These are phyloP conservation scores for Corynorhinus townsendii DNA, from an alignment of 2,113 vertebrate genomes.

Conservation along the genomic window DNA sequence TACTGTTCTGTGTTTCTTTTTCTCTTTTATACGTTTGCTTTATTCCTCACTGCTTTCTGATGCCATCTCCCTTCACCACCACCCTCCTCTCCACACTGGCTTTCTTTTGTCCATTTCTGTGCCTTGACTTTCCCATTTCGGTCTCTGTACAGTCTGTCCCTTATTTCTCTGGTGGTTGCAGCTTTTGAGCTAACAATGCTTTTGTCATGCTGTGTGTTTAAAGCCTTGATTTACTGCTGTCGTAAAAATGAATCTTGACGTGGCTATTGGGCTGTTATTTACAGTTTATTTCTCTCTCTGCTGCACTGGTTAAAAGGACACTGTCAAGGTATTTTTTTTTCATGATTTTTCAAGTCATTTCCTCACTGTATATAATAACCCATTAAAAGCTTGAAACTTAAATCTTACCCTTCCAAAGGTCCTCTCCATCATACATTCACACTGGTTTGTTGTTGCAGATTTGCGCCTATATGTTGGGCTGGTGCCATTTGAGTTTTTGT, in stretches of 20 bases:
- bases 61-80: background rate
- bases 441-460: slow-evolving; percentile 72
- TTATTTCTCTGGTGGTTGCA: slow-evolving; percentile 61
- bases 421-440: slow-evolving; percentile 69
- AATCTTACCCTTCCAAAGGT: slow-evolving; percentile 65
- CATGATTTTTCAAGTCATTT: slow-evolving; percentile 75
- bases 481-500: slow-evolving; percentile 72
- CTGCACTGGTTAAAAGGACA: slow-evolving; percentile 80
- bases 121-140: slow-evolving; percentile 42
- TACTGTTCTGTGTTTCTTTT: slow-evolving; percentile 51
- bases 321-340: slow-evolving; percentile 78
- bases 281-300: slow-evolving; percentile 78
- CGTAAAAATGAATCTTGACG: slow-evolving; percentile 61
- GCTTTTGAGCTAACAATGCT: slow-evolving; percentile 70
- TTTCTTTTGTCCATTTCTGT: slow-evolving; percentile 49
- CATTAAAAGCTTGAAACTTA: slow-evolving; percentile 71
- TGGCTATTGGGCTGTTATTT: slow-evolving; percentile 76
- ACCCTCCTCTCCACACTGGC: background rate
- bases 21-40: slow-evolving; percentile 49
- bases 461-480: slow-evolving; percentile 70
- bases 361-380: slow-evolving; percentile 73
- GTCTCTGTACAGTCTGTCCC: slow-evolving; percentile 49
- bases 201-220: slow-evolving; percentile 68
- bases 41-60: slow-evolving; percentile 50
- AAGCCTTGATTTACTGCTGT: slow-evolving; percentile 70